Conservation (phyloP, 2,888 invertebrate genomes). For the Aphodius granarius region DNA sequence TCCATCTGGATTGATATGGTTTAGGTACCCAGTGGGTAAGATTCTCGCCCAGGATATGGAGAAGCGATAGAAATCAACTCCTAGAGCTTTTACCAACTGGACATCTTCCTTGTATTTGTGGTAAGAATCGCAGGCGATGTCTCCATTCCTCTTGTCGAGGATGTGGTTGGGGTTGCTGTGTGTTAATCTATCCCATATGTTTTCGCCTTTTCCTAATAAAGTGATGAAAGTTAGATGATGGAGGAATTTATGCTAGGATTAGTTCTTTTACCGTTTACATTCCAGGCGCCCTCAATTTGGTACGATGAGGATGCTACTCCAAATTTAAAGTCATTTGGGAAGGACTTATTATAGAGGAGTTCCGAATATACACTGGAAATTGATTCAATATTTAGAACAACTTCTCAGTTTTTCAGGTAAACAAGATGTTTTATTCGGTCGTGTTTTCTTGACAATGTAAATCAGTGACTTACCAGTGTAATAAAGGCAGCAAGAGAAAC, state of each 20-base stretch:
- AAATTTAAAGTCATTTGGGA: constrained; percentile 31
- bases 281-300: constrained; percentile 38
- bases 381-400: not conserved
- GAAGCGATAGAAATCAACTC: constrained; percentile 56
- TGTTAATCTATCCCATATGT: constrained; percentile 56
- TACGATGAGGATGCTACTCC: constrained; percentile 40
- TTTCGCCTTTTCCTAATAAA: constrained; percentile 56
- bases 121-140: constrained; percentile 44
- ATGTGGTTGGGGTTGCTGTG: constrained; percentile 48
- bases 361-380: not conserved
- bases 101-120: constrained; percentile 41
- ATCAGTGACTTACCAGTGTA: not conserved
- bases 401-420: not conserved
- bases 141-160: constrained; percentile 37
- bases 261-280: constrained; percentile 35
- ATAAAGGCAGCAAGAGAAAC: not conserved
- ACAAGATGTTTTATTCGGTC: not conserved
- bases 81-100: constrained; percentile 36
- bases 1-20: constrained; percentile 62
- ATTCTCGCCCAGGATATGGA: constrained; percentile 67
- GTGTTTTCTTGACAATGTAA: not conserved
- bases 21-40: constrained; percentile 60
- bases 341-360: not conserved
- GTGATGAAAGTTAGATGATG: not conserved
- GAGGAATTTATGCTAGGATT: not conserved